These are phyloP conservation scores for Trachymyrmex septentrionalis DNA, from an alignment of 1,140 invertebrate species.

Conservation along the genomic window DNA sequence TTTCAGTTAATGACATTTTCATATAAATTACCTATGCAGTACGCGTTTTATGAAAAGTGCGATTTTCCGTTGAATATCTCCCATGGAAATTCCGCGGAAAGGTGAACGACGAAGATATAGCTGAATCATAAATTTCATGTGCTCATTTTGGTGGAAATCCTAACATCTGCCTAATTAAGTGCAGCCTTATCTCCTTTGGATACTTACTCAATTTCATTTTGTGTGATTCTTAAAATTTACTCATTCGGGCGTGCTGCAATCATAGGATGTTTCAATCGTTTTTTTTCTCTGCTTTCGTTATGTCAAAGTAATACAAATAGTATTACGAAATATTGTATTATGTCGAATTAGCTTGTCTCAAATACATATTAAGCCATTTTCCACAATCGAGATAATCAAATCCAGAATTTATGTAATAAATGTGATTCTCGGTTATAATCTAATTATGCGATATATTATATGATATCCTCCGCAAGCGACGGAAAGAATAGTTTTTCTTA, in stretches of 20 bases:
- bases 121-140: conserved; percentile 24
- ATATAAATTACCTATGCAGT: not conserved
- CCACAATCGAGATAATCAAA: not conserved
- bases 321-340: not conserved
- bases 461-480: not conserved
- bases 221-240: conserved; percentile 42
- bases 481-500: no score
- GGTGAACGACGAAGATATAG: conserved; percentile 19
- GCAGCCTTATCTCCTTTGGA: conserved; percentile 18
- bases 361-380: not conserved
- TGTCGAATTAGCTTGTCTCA: conserved; percentile 1
- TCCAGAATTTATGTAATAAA: conserved; percentile 18
- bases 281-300: not conserved
- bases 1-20: conserved; percentile 14
- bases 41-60: not conserved
- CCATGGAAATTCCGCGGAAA: not conserved
- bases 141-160: conserved; percentile 17
- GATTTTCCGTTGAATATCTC: conserved; percentile 37
- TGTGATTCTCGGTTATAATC: not conserved
- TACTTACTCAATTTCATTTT: not conserved
- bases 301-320: not conserved
- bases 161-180: conserved; percentile 42
- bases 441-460: not conserved
- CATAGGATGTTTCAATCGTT: not conserved
- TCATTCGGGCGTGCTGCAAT: not conserved